Conservation (phyloP, 2,113 vertebrate species). For the Physeter macrocephalus region DNA sequence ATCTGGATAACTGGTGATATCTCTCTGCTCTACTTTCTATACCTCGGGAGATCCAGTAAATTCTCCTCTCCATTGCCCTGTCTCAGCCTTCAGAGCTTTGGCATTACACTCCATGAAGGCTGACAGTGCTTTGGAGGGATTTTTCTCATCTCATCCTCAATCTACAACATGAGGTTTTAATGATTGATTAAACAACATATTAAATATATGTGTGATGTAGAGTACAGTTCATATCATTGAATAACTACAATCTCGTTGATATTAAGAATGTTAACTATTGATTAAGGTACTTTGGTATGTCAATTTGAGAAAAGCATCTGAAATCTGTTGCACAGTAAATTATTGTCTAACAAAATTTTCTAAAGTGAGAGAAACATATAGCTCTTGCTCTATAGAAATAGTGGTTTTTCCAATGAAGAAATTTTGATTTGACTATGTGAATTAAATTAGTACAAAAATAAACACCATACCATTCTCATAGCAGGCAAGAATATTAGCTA, state of each 20-base stretch:
- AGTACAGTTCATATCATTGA: background rate
- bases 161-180: background rate
- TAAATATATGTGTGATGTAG: background rate
- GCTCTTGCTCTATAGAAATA: background rate
- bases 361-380: background rate
- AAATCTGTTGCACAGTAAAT: background rate
- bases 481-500: background rate
- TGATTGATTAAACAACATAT: background rate
- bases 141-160: background rate
- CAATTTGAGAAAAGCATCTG: background rate
- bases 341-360: background rate
- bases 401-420: background rate
- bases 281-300: background rate
- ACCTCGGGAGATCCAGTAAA: background rate
- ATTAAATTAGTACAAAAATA: background rate
- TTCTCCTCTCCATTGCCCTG: background rate
- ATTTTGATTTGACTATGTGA: background rate
- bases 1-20: background rate
- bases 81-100: background rate
- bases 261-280: background rate
- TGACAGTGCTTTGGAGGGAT: background rate
- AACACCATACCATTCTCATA: background rate
- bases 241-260: background rate
- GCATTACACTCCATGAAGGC: background rate
- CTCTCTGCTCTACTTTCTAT: background rate